A percentile compares a stretch with the other conserved stretches of the same genome.
Conservation (phyloP, 2,797 vertebrate species). For the Neopelma chrysocephalum region DNA sequence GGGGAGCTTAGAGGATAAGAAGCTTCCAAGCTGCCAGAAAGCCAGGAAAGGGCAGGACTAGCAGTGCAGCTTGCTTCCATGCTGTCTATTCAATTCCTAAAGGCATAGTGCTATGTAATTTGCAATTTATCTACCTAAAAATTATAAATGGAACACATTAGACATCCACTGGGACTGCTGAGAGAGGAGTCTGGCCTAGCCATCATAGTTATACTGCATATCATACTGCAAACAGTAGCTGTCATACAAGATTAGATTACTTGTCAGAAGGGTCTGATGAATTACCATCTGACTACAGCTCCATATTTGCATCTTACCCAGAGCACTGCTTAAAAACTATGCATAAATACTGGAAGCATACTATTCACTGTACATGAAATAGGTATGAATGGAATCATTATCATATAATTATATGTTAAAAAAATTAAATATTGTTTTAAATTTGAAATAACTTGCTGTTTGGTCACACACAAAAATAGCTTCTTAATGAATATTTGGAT, state of each 20-base stretch:
- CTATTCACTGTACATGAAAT: not conserved
- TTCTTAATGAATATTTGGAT: not conserved
- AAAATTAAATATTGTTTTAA: not conserved
- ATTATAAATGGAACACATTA: not conserved
- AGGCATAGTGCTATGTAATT: not conserved
- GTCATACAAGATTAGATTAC: not conserved
- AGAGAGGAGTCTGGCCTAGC: not conserved
- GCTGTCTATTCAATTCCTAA: not conserved
- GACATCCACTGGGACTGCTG: not conserved
- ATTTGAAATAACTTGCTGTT: not conserved
- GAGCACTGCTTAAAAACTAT: not conserved
- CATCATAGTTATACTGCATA: not conserved
- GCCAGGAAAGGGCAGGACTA: not conserved
- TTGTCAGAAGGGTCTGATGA: not conserved
- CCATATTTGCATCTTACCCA: not conserved
- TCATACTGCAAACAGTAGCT: not conserved
- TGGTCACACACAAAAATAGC: not conserved
- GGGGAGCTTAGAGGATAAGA: not conserved
- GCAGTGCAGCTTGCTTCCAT: not conserved
- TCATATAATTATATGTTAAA: not conserved
- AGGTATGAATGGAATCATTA: not conserved
- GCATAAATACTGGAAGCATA: not conserved
- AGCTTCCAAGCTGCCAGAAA: not conserved
- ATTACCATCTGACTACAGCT: not conserved
- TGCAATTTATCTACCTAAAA: not conserved